Base-by-base conservation (phyloP, 2,888 invertebrate genomes). In the Eupithecia subumbrata region DNA sequence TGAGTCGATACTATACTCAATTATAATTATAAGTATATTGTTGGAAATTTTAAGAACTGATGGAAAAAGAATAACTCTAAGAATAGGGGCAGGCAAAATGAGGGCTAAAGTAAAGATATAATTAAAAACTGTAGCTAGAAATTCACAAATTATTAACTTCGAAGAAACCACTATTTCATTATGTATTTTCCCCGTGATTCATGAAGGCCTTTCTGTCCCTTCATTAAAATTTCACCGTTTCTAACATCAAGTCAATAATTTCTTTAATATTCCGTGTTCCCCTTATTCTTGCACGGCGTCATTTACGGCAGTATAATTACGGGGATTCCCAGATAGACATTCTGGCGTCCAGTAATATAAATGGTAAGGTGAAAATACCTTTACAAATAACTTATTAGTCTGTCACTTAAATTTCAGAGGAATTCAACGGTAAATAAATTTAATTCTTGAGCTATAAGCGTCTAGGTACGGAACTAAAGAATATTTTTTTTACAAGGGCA, bases 171-270 rank as follows among this genome's bases (percentile, higher is more conserved):
- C 69, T 68, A 52, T 74, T 69, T 69, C 1, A 30, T 30, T 30
- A 30, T 30, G 77, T 77, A 68, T 68, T 72, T 77, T 68, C 75
- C 77, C 52, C 56, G 43, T 75, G 77, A 75, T 69, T 56, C 71
- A 75, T 60, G 45, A 5, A 48, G 5, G 25, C 4, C 45, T 69
- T 25, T 18, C 60, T 48, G 1, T 43, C 14, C 45, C 73, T 69
- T 75, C 67, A 75, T 75, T 30, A 73, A 75, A 73, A 69, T 73
- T 77, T 75, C 73, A 77, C 48, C 18, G 22, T 66, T 69, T 67
- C 48, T 66, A 48, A 52, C 74, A 30, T 48, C 69, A 66, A 69
- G 73, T 74, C 75, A 76, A 76, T 78, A 75, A 76, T 78, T 74
- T 70, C 63, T 64, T 45, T 71, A 74, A 74, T 76, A 22, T 64